Evolutionary conservation across 2,888 invertebrate genomes (phyloP).

Genomic region (Metalampra italica): DNA sequence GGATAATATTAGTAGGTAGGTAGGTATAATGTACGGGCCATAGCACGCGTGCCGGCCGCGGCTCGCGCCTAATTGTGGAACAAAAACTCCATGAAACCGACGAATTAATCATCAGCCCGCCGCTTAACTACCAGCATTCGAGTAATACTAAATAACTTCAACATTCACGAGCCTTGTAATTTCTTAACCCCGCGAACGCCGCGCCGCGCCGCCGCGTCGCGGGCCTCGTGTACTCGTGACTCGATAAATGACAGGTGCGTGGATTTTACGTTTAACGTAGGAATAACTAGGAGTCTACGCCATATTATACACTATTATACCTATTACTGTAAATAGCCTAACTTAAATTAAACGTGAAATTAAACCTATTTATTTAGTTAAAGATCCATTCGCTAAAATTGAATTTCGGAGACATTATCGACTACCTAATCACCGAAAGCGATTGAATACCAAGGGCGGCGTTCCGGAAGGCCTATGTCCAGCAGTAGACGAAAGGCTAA

Average conservation of each 20-base stretch:
- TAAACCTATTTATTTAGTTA: too few species aligned
- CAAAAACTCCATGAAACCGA: conserved; percentile 68
- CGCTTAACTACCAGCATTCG: conserved; percentile 46
- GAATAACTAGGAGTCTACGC: not conserved
- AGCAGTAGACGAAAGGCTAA: too few species aligned
- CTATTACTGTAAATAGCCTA: too few species aligned
- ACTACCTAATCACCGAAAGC: too few species aligned
- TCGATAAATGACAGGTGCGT: conserved; percentile 8
- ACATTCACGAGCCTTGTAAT: conserved; percentile 41
- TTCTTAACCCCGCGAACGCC: conserved; percentile 25
- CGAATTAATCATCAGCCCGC: conserved; percentile 63
- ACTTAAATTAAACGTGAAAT: too few species aligned
- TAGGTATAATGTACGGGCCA: conserved; percentile 53
- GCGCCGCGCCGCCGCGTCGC: conserved; percentile 8
- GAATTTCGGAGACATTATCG: too few species aligned
- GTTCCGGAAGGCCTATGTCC: too few species aligned
- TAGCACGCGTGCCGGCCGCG: conserved; percentile 41
- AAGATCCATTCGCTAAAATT: too few species aligned
- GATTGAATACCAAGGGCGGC: too few species aligned
- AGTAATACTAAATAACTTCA: conserved; percentile 49
- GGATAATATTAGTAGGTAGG: conserved; percentile 41
- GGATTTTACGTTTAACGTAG: not conserved
- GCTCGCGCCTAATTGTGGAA: conserved; percentile 60
- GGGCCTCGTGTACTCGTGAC: too few species aligned
- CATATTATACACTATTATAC: too few species aligned